phyloP scores from a whole-genome alignment of 1,140 invertebrate species.

The Aporrectodea caliginosa region DNA sequence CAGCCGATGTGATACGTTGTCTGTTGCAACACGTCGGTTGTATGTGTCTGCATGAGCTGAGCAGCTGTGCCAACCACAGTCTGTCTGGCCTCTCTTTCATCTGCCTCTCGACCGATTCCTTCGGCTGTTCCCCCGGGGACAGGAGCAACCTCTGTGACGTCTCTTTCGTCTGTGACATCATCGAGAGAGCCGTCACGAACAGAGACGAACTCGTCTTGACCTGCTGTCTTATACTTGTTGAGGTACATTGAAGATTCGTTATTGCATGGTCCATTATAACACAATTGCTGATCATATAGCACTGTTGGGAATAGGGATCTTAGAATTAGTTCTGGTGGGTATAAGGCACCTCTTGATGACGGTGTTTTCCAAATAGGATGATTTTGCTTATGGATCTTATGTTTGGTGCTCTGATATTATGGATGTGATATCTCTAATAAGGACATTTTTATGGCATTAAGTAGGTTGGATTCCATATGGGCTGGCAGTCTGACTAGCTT shows the following conservation, averaged over 20 bases:
- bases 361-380: too few relatives aligned
- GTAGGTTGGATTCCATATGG: too few relatives aligned
- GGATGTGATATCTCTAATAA: too few relatives aligned
- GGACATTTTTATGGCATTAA: too few relatives aligned
- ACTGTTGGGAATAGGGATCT: too few relatives aligned
- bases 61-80: conserved; percentile 40
- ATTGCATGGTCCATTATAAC: too few relatives aligned
- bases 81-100: conserved; percentile 39
- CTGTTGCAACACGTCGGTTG: conserved; percentile 50
- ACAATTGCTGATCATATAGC: too few relatives aligned
- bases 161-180: conserved; percentile 45
- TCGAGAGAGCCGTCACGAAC: conserved; percentile 42
- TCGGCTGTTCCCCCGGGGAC: neutral
- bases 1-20: conserved; percentile 38
- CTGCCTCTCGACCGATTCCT: conserved; percentile 38
- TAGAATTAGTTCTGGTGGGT: too few relatives aligned
- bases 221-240: conserved; percentile 47
- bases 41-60: conserved; percentile 51
- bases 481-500: too few relatives aligned
- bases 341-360: too few relatives aligned
- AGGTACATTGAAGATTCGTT: conserved; percentile 46
- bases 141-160: conserved; percentile 42
- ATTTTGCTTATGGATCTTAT: too few relatives aligned
- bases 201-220: conserved; percentile 42
- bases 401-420: too few relatives aligned